Conservation (phyloP, 1,140 invertebrate genomes). For the Wiebesia pumilae region DNA sequence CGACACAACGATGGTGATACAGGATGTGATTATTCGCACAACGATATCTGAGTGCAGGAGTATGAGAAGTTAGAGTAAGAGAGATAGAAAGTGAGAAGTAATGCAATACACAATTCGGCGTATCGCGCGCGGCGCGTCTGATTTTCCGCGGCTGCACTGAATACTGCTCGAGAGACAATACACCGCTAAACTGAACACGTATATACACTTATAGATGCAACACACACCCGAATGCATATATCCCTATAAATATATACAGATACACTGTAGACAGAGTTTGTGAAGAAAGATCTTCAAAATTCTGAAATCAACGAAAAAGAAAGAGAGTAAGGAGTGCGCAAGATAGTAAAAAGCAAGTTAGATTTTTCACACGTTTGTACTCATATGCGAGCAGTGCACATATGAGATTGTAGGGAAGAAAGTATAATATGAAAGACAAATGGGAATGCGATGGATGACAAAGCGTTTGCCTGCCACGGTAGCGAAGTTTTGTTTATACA, state of each 20-base stretch:
- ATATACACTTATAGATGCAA: background rate
- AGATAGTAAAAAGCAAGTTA: background rate
- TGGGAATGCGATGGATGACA: constrained; percentile 3
- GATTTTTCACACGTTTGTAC: background rate
- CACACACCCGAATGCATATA: background rate
- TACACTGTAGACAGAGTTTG: background rate
- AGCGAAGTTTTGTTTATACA: constrained; percentile 37
- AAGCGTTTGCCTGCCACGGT: background rate
- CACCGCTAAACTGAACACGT: background rate
- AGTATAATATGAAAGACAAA: background rate
- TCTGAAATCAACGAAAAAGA: background rate
- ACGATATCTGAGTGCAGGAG: background rate
- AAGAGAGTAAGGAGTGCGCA: background rate
- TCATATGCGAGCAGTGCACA: background rate
- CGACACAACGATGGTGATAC: background rate
- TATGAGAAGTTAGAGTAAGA: background rate
- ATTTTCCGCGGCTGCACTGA: constrained; percentile 14
- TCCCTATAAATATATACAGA: background rate
- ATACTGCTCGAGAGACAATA: background rate
- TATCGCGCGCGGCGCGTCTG: constrained; percentile 14
- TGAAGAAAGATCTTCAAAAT: background rate
- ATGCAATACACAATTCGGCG: constrained; percentile 10
- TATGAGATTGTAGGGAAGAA: background rate
- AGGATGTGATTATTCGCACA: constrained; percentile 27
- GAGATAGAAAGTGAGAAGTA: constrained; percentile 3